Evolutionary conservation across 2,797 vertebrate species (phyloP).

Genomic region (Alcedo quadribrachys): DNA sequence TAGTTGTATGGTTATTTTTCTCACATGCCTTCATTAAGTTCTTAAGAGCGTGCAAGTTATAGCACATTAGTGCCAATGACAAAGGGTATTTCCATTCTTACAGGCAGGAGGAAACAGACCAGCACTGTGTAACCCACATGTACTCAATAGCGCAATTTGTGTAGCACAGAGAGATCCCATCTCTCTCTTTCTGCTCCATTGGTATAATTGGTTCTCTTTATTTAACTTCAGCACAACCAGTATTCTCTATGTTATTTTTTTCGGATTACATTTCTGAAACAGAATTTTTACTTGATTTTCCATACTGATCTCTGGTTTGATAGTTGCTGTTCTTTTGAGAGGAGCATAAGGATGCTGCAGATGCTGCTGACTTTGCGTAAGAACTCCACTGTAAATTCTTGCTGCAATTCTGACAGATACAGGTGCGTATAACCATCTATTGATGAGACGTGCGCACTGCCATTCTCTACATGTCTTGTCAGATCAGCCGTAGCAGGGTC

Average conservation of each 20-base stretch:
- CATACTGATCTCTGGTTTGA: neutral
- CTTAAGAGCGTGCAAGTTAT: neutral
- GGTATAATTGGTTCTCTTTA: neutral
- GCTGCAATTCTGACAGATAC: constrained; percentile 79
- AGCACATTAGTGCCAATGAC: constrained; percentile 78
- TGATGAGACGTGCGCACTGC: constrained; percentile 78
- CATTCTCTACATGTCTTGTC: constrained; percentile 39
- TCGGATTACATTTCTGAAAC: neutral
- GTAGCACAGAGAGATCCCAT: neutral
- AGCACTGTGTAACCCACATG: constrained; percentile 81
- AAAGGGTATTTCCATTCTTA: constrained; percentile 86
- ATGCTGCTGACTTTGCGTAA: constrained; percentile 84
- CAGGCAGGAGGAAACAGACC: constrained; percentile 78
- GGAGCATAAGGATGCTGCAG: neutral
- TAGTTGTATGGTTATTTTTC: neutral
- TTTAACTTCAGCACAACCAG: neutral
- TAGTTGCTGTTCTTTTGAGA: constrained; percentile 34
- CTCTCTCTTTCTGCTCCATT: neutral
- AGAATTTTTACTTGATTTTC: neutral
- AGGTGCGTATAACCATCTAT: constrained; percentile 82
- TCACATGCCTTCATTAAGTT: neutral
- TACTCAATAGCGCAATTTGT: constrained; percentile 70
- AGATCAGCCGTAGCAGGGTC: constrained; percentile 4
- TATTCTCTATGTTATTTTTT: neutral
- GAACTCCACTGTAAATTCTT: constrained; percentile 87